A percentile compares a stretch with the other conserved stretches of the same genome.
Evolutionary conservation across 2,888 invertebrate genomes (phyloP).

Genomic region (Chloromyia formosa): DNA sequence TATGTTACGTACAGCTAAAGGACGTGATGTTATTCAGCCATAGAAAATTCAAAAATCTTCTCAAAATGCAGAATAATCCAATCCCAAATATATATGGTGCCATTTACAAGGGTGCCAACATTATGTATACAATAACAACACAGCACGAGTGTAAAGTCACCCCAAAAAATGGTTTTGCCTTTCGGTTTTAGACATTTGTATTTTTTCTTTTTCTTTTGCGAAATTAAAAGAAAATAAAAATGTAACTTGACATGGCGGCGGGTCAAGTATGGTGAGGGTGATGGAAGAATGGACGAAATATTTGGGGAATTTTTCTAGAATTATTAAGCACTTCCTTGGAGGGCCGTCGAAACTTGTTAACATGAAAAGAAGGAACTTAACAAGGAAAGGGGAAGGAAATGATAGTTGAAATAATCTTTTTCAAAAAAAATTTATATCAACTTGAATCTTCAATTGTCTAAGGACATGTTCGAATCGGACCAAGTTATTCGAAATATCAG

Average conservation of each 20-base stretch:
- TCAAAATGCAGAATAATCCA: slow-evolving; percentile 24
- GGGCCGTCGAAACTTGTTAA: not conserved
- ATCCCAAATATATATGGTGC: not conserved
- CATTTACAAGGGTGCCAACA: slow-evolving; percentile 33
- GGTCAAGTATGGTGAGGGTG: not conserved
- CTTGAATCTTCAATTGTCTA: not conserved
- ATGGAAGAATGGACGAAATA: not conserved
- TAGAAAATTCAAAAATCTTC: not conserved
- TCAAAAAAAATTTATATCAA: not conserved
- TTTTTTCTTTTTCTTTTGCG: not conserved
- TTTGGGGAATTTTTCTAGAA: not conserved
- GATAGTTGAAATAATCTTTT: too few species aligned
- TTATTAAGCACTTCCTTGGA: not conserved
- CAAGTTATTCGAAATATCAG: too few species aligned
- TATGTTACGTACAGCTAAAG: too few species aligned
- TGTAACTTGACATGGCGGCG: not conserved
- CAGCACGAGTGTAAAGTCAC: not conserved
- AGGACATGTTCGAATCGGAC: too few species aligned
- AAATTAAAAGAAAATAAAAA: slow-evolving; percentile 32
- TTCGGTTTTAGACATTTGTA: not conserved
- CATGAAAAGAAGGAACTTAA: not conserved
- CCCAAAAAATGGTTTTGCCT: not conserved
- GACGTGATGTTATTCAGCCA: too few species aligned
- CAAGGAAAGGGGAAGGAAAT: not conserved
- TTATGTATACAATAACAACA: slow-evolving; percentile 12